Evolutionary conservation across 1,140 invertebrate species (phyloP), one percentile per base, ranked within the genome.

Genomic region (Hormaphis cornu): DNA sequence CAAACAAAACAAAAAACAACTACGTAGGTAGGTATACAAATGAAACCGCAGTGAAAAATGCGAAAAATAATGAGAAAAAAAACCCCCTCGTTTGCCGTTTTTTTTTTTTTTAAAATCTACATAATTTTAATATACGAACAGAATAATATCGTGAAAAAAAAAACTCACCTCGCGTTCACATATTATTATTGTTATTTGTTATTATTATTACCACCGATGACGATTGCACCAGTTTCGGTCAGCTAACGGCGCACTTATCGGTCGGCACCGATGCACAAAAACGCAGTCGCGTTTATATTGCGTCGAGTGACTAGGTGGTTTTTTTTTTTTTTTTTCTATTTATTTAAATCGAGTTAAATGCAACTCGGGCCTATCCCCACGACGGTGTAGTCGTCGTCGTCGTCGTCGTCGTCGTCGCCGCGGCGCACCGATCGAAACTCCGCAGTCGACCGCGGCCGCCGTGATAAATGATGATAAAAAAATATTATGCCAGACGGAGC

Each of bases 311-410:
- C 61, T 48, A n/a, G 28, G 42, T 66, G 26, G 18, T 46, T 58
- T 56, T 56, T 46, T 66, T n/a, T n/a, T n/a, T n/a, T n/a, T n/a
- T n/a, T n/a, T n/a, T n/a, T n/a, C n/a, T n/a, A n/a, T n/a, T n/a
- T n/a, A n/a, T n/a, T 30, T 66, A 66, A 66, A 66, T 66, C 50
- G 44, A 66, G 61, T 48, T 66, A 48, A 35, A 66, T 66, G 18
- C 61, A 10, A 44, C 61, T 66, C n/a, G 22, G 44, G 61, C 61
- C 61, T 66, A 66, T 50, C 61, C 61, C 61, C 61, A 66, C 61
- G 24, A 66, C 5, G n/a, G n/a, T n/a, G n/a, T n/a, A n/a, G n/a
- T n/a, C n/a, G n/a, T n/a, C n/a, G n/a, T n/a, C n/a, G n/a, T n/a
- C n/a, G n/a, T n/a, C n/a, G n/a, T n/a, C n/a, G n/a, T n/a, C n/a